Evolutionary conservation across 2,888 invertebrate genomes (phyloP).

Genomic region (Eremobia ochroleuca): DNA sequence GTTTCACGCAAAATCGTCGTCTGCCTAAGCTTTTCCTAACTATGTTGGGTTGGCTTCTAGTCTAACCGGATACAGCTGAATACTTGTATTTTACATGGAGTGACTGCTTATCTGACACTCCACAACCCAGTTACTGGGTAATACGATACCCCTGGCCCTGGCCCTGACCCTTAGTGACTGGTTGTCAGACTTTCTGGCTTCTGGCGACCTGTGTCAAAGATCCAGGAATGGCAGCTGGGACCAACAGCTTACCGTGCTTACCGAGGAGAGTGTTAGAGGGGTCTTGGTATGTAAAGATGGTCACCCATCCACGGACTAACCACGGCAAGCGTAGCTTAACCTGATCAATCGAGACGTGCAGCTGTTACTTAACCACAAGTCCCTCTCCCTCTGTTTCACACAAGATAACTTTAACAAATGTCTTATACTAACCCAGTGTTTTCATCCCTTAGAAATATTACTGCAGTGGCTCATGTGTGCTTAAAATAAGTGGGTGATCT

Average conservation of each 20-base stretch:
- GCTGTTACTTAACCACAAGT: not conserved
- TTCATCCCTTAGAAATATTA: slow-evolving; percentile 51
- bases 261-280: not conserved
- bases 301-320: not conserved
- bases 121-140: not conserved
- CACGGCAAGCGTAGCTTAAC: not conserved
- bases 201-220: not conserved
- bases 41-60: not conserved
- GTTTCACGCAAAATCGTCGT: not conserved
- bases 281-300: not conserved
- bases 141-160: not conserved
- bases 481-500: slow-evolving; percentile 49
- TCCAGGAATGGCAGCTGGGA: not conserved
- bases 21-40: not conserved
- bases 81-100: not conserved
- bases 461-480: slow-evolving; percentile 13
- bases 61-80: too few species aligned
- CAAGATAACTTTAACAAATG: slow-evolving; percentile 46
- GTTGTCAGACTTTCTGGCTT: not conserved
- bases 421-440: slow-evolving; percentile 29
- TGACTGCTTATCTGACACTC: not conserved
- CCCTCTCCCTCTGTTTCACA: not conserved
- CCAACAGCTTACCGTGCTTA: not conserved
- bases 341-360: not conserved
- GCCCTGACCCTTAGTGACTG: not conserved